These are phyloP conservation scores for Lithophane socia DNA, from an alignment of 2,888 invertebrate species.

Conservation along the genomic window DNA sequence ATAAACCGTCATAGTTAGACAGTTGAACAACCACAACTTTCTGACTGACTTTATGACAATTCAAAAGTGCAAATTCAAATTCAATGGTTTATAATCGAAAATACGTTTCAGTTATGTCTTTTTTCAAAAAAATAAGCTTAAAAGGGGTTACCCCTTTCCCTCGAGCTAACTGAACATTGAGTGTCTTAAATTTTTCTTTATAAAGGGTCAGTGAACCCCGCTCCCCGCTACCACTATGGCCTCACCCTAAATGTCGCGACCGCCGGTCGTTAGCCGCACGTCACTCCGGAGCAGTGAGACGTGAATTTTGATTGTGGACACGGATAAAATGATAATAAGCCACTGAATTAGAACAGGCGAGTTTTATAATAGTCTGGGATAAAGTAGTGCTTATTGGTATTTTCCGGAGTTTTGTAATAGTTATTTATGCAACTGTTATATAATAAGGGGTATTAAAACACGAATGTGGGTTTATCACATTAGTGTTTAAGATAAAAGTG, in stretches of 20 bases:
- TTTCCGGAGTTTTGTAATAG: not conserved
- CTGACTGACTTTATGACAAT: no score
- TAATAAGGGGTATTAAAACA: no score
- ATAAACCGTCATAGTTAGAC: no score
- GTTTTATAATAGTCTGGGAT: constrained; percentile 40
- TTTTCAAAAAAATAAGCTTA: not conserved
- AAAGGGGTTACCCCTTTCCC: not conserved
- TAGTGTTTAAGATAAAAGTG: no score
- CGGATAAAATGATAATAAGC: constrained; percentile 67
- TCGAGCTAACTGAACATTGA: not conserved
- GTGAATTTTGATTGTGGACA: constrained; percentile 71
- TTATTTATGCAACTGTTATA: no score
- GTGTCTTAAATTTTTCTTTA: not conserved
- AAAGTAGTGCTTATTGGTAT: constrained; percentile 11
- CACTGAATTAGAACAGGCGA: constrained; percentile 59
- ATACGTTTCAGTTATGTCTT: no score
- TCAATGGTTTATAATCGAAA: no score
- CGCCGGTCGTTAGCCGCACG: constrained; percentile 67
- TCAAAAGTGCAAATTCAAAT: no score
- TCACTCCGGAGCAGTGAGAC: constrained; percentile 68
- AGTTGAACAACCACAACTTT: no score
- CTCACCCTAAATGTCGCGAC: constrained; percentile 36
- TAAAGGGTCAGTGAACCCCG: not conserved
- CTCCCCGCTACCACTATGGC: not conserved
- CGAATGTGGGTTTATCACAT: no score